Percentiles rank a stretch among this genome's conserved stretches.
These are phyloP conservation scores for Spodoptera exigua DNA, from an alignment of 2,888 invertebrate genomes.

Conservation along the genomic window DNA sequence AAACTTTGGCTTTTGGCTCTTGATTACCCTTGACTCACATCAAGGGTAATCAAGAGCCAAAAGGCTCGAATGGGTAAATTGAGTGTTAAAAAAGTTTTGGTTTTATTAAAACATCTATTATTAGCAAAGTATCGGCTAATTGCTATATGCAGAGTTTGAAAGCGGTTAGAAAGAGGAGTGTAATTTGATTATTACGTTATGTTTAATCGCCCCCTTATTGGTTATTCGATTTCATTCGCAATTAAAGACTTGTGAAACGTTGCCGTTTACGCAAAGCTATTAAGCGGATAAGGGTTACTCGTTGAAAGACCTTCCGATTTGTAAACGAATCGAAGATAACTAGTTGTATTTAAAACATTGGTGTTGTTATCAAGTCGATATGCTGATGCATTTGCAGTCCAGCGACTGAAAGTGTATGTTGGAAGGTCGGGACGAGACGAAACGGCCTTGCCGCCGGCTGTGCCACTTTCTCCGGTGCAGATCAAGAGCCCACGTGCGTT, in stretches of 20 bases:
- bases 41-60: no score
- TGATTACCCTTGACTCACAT: no score
- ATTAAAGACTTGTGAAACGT: conserved; percentile 61
- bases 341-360: conserved; percentile 7
- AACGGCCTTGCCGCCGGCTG: conserved; percentile 86
- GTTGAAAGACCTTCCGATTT: conserved; percentile 55
- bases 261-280: conserved; percentile 66
- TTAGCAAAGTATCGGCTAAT: conserved; percentile 25
- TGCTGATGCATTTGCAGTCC: conserved; percentile 54
- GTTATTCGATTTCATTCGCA: conserved; percentile 61
- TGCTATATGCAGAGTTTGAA: conserved; percentile 29
- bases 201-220: conserved; percentile 43
- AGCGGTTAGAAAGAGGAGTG: conserved; percentile 48
- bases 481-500: conserved; percentile 80
- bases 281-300: conserved; percentile 65
- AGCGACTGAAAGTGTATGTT: conserved; percentile 77
- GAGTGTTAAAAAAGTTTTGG: background rate
- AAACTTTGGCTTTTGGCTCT: no score
- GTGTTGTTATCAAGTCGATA: background rate
- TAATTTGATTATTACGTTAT: conserved; percentile 49
- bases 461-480: conserved; percentile 84
- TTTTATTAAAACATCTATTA: conserved; percentile 18
- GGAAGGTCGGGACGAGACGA: conserved; percentile 81
- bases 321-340: conserved; percentile 17
- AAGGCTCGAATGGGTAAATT: no score